Evolutionary conservation across 2,113 vertebrate genomes (phyloP).

Genomic region (Ptyas mucosa): DNA sequence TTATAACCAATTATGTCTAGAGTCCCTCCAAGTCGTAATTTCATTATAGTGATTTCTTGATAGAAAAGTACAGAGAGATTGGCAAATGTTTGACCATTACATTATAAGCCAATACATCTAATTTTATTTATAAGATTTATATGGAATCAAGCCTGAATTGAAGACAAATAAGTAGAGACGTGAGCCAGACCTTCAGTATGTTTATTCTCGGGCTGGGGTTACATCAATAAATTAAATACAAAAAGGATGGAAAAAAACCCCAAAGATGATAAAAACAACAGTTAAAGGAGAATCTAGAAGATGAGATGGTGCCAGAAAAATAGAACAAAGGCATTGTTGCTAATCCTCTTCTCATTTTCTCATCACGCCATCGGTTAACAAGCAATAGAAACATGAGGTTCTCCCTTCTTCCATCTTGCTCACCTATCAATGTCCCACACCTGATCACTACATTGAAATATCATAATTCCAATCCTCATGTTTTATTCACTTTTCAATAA

Average conservation of each 20-base stretch:
- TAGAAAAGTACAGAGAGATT: not conserved
- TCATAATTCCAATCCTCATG: not conserved
- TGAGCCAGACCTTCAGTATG: not conserved
- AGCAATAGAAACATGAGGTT: not conserved
- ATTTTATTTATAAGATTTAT: not conserved
- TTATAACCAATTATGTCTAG: not conserved
- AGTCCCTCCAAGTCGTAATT: not conserved
- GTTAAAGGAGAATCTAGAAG: not conserved
- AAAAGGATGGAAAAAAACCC: not conserved
- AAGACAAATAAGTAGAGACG: not conserved
- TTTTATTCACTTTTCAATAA: not conserved
- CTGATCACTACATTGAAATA: not conserved
- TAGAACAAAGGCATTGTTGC: not conserved
- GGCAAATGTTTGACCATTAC: not conserved
- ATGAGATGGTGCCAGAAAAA: not conserved
- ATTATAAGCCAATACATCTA: not conserved
- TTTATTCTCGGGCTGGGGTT: not conserved
- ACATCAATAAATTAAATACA: not conserved
- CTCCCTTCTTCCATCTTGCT: not conserved
- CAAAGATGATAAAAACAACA: not conserved
- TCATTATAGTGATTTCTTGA: not conserved
- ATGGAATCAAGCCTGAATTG: not conserved
- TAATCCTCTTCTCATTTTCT: not conserved
- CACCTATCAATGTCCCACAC: not conserved
- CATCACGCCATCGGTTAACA: no score